phyloP scores from a whole-genome alignment of 35 echinoderm and acorn worm genomes.

The Ophioderma brevispina region DNA sequence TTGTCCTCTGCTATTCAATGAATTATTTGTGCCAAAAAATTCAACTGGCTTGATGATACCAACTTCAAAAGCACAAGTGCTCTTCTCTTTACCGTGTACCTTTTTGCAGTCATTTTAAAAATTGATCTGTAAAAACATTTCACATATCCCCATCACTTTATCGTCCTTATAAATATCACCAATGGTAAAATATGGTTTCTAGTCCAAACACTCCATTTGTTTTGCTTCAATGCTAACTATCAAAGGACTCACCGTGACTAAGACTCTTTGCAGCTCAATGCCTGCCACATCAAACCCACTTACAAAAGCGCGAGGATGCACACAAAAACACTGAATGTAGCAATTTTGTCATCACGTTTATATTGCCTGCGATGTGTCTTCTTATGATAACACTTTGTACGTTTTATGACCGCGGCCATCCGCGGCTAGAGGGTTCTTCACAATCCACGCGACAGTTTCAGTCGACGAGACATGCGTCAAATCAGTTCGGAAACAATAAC shows the following conservation, averaged over 20 bases:
- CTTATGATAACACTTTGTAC: neutral
- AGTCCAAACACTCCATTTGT: neutral
- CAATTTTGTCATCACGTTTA: neutral
- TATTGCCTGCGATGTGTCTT: neutral
- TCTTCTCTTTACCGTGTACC: neutral
- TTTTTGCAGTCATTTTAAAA: neutral
- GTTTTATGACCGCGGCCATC: constrained; percentile 5
- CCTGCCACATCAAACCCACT: neutral
- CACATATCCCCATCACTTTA: neutral
- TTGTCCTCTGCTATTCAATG: neutral
- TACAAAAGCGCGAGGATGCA: neutral
- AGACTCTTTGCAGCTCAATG: neutral
- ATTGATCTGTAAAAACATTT: neutral
- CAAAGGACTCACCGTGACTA: neutral
- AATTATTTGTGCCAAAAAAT: neutral
- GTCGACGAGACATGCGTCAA: neutral
- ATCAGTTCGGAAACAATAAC: constrained; percentile 3
- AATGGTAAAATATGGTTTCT: neutral
- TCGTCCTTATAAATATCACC: neutral
- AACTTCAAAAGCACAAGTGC: neutral
- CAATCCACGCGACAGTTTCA: constrained; percentile 1
- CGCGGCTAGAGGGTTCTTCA: constrained; percentile 4
- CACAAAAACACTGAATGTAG: constrained; percentile 1
- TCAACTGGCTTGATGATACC: neutral
- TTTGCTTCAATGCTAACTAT: neutral